These are phyloP conservation scores for Hipposideros armiger DNA, from an alignment of 2,113 vertebrate species.

Conservation along the genomic window DNA sequence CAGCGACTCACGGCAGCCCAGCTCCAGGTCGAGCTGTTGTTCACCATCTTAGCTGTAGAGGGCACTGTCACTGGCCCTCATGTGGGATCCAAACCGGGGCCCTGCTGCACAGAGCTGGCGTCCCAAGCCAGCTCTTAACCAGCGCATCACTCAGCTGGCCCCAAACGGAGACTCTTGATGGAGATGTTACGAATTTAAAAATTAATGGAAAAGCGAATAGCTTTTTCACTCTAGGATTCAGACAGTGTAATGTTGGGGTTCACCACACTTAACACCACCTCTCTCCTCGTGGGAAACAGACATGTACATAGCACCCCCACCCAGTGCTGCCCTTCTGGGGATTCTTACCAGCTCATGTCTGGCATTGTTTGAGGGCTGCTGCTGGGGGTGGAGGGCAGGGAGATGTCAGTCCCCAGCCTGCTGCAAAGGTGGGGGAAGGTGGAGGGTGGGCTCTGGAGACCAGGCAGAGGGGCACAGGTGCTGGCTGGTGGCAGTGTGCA, in stretches of 20 bases:
- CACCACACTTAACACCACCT: background rate
- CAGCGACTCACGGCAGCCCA: no score
- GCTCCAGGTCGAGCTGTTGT: no score
- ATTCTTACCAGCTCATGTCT: background rate
- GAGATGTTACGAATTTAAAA: background rate
- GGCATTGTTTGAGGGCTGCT: background rate
- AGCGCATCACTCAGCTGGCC: no score
- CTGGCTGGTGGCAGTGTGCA: fast-evolving
- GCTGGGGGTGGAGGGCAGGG: no score
- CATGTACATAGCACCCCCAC: background rate
- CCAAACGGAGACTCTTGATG: background rate
- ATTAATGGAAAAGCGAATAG: background rate
- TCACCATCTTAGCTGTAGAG: no score
- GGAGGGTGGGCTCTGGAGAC: background rate
- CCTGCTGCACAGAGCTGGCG: no score
- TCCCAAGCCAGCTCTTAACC: no score
- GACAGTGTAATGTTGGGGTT: background rate
- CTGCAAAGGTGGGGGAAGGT: background rate
- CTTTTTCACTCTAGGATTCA: background rate
- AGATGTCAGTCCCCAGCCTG: background rate
- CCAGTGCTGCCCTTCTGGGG: background rate
- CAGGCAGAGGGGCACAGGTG: no score
- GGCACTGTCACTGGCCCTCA: no score
- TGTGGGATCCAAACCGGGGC: no score
- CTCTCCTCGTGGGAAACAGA: background rate